These are phyloP conservation scores for Dasysyrphus albostriatus DNA, from an alignment of 2,888 invertebrate genomes.

Conservation along the genomic window DNA sequence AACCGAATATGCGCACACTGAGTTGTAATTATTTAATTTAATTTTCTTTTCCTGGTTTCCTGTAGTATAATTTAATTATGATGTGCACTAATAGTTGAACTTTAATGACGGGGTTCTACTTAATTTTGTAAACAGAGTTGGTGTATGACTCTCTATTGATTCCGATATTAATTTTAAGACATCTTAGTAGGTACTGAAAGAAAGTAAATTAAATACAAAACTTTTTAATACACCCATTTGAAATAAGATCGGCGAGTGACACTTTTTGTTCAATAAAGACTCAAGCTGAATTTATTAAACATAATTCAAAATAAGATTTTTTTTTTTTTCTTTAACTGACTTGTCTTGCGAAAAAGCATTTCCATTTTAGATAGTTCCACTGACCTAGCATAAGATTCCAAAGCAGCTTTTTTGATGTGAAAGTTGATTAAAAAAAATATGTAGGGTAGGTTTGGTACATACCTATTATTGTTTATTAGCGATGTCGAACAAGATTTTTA, in stretches of 20 bases:
- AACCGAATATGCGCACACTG: constrained; percentile 86
- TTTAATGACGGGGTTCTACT: not conserved
- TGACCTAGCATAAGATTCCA: no score
- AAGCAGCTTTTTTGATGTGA: no score
- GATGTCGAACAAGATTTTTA: no score
- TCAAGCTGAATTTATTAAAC: not conserved
- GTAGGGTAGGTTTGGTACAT: no score
- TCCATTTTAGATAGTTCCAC: not conserved
- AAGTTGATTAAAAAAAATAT: no score
- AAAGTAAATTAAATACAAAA: not conserved
- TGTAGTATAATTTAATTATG: constrained; percentile 45
- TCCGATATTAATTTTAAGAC: constrained; percentile 16
- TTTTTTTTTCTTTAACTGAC: not conserved
- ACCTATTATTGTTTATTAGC: no score
- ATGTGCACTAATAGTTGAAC: not conserved
- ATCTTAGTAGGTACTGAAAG: constrained; percentile 9
- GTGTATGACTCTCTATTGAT: not conserved
- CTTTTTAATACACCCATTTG: not conserved
- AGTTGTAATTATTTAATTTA: constrained; percentile 83
- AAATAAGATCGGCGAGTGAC: not conserved
- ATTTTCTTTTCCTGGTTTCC: constrained; percentile 17
- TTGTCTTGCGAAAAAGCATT: not conserved
- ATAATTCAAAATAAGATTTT: not conserved
- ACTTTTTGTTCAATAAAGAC: constrained; percentile 59
- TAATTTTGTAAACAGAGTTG: not conserved